Percentiles rank a stretch among this genome's conserved stretches.
Conservation (phyloP, 2,888 invertebrate genomes). For the Mechanitis mazaeus region DNA sequence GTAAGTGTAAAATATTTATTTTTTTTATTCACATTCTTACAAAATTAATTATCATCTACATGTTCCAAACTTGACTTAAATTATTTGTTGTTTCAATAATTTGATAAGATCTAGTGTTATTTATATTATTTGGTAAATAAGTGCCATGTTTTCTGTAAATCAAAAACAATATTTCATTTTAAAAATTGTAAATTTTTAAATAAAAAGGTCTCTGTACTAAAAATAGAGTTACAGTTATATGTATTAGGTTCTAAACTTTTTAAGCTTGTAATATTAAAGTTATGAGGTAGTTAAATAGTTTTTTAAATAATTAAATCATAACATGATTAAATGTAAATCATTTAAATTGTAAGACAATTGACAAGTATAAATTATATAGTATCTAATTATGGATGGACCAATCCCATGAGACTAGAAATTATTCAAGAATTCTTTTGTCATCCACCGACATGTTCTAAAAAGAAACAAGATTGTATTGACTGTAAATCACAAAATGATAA, state of each 20-base stretch:
- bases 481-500: slow-evolving; percentile 8
- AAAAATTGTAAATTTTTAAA: too few relatives aligned
- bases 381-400: slow-evolving; percentile 27
- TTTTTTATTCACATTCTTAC: background rate
- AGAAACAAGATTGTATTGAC: slow-evolving; percentile 20
- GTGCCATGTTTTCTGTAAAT: too few relatives aligned
- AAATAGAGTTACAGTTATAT: too few relatives aligned
- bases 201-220: too few relatives aligned
- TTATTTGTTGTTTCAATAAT: too few relatives aligned
- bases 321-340: too few relatives aligned
- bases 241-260: too few relatives aligned
- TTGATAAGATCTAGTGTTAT: too few relatives aligned
- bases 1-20: slow-evolving; percentile 38
- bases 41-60: background rate
- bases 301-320: background rate
- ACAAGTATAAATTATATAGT: slow-evolving; percentile 12
- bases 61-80: too few relatives aligned
- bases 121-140: too few relatives aligned
- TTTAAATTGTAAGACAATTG: background rate
- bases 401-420: slow-evolving; percentile 28
- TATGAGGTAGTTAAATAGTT: background rate
- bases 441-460: slow-evolving; percentile 36
- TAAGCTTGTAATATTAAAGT: too few relatives aligned
- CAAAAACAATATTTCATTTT: too few relatives aligned
- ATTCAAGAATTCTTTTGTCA: slow-evolving; percentile 37